Evolutionary conservation across 2,888 invertebrate genomes (phyloP).

Genomic region (Platerodrilus igneus): DNA sequence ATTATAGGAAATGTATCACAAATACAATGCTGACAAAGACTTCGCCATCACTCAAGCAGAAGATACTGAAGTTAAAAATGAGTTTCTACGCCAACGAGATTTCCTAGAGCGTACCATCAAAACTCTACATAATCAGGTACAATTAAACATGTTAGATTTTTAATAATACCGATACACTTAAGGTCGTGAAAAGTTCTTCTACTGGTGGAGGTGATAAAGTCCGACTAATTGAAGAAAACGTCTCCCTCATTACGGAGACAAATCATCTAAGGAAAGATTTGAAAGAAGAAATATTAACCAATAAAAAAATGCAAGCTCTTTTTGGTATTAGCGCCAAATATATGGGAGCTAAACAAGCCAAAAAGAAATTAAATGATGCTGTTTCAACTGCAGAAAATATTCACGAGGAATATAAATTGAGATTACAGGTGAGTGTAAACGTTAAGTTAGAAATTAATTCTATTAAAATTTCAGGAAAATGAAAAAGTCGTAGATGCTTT

Average conservation of each 20-base stretch:
- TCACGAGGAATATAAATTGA: conserved; percentile 53
- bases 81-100: conserved; percentile 75
- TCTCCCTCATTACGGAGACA: conserved; percentile 69
- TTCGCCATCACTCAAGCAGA: conserved; percentile 62
- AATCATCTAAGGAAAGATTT: conserved; percentile 68
- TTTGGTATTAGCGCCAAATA: conserved; percentile 58
- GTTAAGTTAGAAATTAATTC: neutral
- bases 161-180: too few species aligned
- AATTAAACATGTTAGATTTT: conserved; percentile 8
- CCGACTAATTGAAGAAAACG: conserved; percentile 62
- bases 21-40: conserved; percentile 67
- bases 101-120: conserved; percentile 69
- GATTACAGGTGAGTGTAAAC: conserved; percentile 46
- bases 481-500: conserved; percentile 51
- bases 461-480: conserved; percentile 44
- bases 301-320: conserved; percentile 68
- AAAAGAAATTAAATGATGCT: conserved; percentile 59
- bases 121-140: conserved; percentile 49
- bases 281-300: conserved; percentile 60
- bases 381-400: conserved; percentile 59
- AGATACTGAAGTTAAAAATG: conserved; percentile 68
- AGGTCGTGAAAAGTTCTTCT: conserved; percentile 43
- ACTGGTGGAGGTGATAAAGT: conserved; percentile 44
- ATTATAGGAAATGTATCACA: conserved; percentile 59
- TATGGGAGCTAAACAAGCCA: conserved; percentile 57